Base-by-base conservation (phyloP, 2,888 invertebrate genomes). In the Meiosimyza platycephala region DNA sequence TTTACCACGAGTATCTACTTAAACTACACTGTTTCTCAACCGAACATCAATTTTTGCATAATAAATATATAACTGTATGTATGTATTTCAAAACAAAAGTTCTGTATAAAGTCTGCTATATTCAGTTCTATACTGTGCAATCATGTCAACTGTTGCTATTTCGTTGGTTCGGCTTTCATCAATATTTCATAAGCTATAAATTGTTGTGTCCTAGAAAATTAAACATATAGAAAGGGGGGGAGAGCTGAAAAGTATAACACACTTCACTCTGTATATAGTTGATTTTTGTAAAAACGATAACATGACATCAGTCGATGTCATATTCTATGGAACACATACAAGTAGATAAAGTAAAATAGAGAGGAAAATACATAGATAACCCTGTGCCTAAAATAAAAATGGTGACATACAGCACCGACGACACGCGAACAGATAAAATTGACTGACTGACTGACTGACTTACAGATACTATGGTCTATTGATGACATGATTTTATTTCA, bases 401-500 rank as follows among this genome's bases (percentile, higher is more conserved):
- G 33, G 15, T 64, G 57, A 71, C 22, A 47, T 16, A 18, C n/a
- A 28, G 28, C 28, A 28, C 28, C 4, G 28, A 28, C n/a, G 28
- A 28, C 67, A 40, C 40, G 40, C 40, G 40, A 40, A 9, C 9
- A 15, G 55, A 55, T 7, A 16, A 47, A 28, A 28, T 3, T 28
- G 28, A 28, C 28, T 4, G 28, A 67, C 33, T 16, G 54, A 55
- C 40, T 40, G 66, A 66, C 54, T 16, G 54, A 54, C 15, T 40
- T 6, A 40, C 62, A 48, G 63, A 63, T 55, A 63, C 33, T 55
- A 47, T 62, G 18, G 11, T 65, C n/a, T 13, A 66, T 22, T 55
- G 77, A 76, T 79, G 79, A 79, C 79, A 80, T 79, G 78, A 79
- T 78, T 80, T 77, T 76, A 79, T 76, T 79, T 78, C 77, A 77